Base-by-base conservation (phyloP, 2,888 invertebrate genomes). In the Tetanocera ferruginea region DNA sequence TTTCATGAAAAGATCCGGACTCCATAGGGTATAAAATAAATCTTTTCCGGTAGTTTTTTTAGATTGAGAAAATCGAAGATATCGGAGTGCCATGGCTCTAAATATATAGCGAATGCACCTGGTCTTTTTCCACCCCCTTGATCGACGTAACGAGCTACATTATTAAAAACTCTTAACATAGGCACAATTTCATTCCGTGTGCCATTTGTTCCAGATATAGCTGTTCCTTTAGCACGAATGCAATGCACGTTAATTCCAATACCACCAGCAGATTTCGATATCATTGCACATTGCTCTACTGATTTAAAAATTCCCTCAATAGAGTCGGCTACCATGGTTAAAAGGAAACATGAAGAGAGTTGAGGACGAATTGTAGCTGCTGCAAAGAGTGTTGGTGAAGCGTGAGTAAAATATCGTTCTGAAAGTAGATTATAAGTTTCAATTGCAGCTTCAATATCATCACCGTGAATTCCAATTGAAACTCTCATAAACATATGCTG, bases 401-500 rank as follows among this genome's bases (percentile, higher is more conserved):
- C 99, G 90, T 99, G 99, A 0, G 98, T 99, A 88, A 99, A 99
- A 91, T 96, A 98, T 84, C 95, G 93, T 87, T 98, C 97, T 0
- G 99, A 99, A 83, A 99, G 90, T 79, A 96, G 92, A 88, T 99
- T 97, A 90, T 99, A 99, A 0, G 99, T 98, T 91, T 97, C 96
- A 82, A 99, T 96, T 17, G 95, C 98, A 17, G 94, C 92, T 81
- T 97, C 96, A 79, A 99, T 95, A 87, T 99, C 96, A 82, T 97
- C 95, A 1, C 95, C 95, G 88, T 99, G 99, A 84, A 99, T 98
- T 17, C 98, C 99, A 80, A 99, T 95, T 3, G 99, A 91, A 0
- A 98, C 98, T 84, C 99, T 91, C 99, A 99, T 99, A 78, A 99
- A 90, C 98, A 99, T 97, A 86, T 99, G 98, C 87, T 99, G 99